Evolutionary conservation across 1,140 invertebrate genomes (phyloP), one percentile per base, ranked within the genome.

Genomic region (Eulimnadia texana): DNA sequence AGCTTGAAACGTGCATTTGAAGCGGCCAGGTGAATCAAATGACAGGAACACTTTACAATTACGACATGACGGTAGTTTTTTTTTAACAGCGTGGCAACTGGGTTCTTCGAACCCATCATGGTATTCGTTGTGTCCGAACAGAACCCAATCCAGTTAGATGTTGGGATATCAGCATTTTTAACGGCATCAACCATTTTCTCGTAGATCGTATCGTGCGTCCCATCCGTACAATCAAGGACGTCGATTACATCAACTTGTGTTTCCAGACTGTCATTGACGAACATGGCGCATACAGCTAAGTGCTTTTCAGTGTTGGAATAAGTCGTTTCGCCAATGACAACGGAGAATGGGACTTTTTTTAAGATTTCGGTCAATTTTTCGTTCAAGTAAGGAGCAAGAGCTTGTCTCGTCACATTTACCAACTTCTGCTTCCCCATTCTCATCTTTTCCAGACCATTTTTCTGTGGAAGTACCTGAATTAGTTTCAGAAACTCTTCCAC

Each of bases 71-170:
- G 58, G 16, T 24, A 56, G 55, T 65, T 52, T 3, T 19, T 42
- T 65, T 55, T 63, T 3, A 65, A 16, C 20, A 65, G 50, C 16
- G 56, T 61, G 52, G 61, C 19, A 33, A 64, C 58, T n/a, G 57
- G 24, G 42, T 64, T 24, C 19, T 64, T 60, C 3, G 20, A 19
- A 10, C 63, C 64, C 47, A 61, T 64, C 64, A 64, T 65, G 10
- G 57, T 50, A 56, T 65, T 65, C n/a, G 64, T 65, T 0, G 64
- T 65, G 52, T 65, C 63, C 3, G 64, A 64, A 51, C 63, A 64
- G 24, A 65, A 65, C 10, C 56, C 33, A 23, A 64, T 53, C 2
- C 25, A 42, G 49, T 65, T 65, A 6, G 52, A 16, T 23, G 63
- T 1, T 20, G 50, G 62, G 24, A 64, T 29, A 13, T 25, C 56